Base-by-base conservation (phyloP, 1,140 invertebrate genomes). In the Drosophila ironensis region DNA sequence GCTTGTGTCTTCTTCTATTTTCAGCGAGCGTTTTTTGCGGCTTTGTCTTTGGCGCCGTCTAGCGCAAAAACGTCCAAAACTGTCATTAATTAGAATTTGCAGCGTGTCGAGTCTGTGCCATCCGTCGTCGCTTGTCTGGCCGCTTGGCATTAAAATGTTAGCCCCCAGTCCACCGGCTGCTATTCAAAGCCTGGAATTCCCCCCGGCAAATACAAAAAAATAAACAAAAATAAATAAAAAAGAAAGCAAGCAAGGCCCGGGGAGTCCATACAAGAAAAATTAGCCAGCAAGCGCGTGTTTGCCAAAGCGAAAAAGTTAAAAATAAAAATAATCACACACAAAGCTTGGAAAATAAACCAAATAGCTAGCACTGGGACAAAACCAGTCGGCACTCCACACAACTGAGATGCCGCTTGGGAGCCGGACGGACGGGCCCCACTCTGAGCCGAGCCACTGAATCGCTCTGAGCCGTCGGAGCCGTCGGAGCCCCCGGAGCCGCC, bases 31-130 rank as follows among this genome's bases (percentile, higher is more conserved):
- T 63, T 37, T 63, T 35, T 41, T 45, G 14, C 30, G 16, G 16
- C 16, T 41, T 66, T 76, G 59, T 67, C 17, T 72, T 57, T 77
- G 73, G 68, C 73, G 61, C 69, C 73, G 70, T 77, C 76, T 77
- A 78, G 50, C 56, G 40, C 25, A 73, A 72, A 63, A 63, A 63
- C 48, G 59, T 68, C 53, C 48, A 51, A 74, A 81, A 76, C 47
- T 63, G 54, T 46, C 72, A 82, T 80, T 82, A 72, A 81, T 82
- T 72, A 56, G 63, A 67, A 71, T 57, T 75, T 81, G 53, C 46
- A 66, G 71, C 46, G 63, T 68, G 50, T 59, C 68, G 59, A 14
- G 60, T 57, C 60, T 57, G 33, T 35, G 60, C 30, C 47, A 70
- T 33, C 47, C 46, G 28, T 70, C 59, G 48, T 56, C 42, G 70